These are phyloP conservation scores for Coryphaenoides rupestris DNA, from an alignment of 2,113 vertebrate genomes.

Conservation along the genomic window DNA sequence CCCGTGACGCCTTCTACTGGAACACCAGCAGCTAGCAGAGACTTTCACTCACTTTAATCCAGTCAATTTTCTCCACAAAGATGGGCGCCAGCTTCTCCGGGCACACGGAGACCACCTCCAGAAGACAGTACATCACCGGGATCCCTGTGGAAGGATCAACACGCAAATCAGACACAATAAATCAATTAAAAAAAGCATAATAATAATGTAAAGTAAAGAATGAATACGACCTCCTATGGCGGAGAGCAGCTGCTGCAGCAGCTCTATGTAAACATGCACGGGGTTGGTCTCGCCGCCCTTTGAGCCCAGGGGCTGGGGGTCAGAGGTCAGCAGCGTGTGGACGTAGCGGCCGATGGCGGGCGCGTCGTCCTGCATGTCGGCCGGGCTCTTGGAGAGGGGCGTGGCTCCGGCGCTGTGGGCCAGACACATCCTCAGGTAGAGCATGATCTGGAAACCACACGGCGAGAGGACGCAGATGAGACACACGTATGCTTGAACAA, in stretches of 20 bases:
- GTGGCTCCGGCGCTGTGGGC: constrained; percentile 88
- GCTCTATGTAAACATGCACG: constrained; percentile 86
- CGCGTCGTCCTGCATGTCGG: constrained; percentile 95
- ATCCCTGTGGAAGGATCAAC: constrained; percentile 75
- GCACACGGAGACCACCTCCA: constrained; percentile 92
- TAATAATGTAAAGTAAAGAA: not conserved
- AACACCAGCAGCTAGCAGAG: too few species aligned
- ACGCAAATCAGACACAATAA: not conserved
- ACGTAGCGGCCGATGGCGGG: constrained; percentile 90
- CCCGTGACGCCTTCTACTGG: too few species aligned
- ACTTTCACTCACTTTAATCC: constrained; percentile 87
- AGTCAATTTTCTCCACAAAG: constrained; percentile 90
- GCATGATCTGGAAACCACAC: constrained; percentile 78
- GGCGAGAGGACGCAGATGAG: not conserved
- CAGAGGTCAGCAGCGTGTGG: constrained; percentile 78
- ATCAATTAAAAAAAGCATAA: not conserved
- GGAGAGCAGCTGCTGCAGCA: constrained; percentile 90
- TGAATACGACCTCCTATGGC: constrained; percentile 83
- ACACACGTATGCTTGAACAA: too few species aligned
- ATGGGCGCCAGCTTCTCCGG: constrained; percentile 87
- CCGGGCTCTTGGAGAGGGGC: constrained; percentile 81
- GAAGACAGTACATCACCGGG: constrained; percentile 94
- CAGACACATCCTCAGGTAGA: constrained; percentile 95
- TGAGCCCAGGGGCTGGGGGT: constrained; percentile 63
- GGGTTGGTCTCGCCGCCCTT: constrained; percentile 85